Conservation (phyloP, 2,888 invertebrate genomes). For the Nasonovia ribisnigri region DNA sequence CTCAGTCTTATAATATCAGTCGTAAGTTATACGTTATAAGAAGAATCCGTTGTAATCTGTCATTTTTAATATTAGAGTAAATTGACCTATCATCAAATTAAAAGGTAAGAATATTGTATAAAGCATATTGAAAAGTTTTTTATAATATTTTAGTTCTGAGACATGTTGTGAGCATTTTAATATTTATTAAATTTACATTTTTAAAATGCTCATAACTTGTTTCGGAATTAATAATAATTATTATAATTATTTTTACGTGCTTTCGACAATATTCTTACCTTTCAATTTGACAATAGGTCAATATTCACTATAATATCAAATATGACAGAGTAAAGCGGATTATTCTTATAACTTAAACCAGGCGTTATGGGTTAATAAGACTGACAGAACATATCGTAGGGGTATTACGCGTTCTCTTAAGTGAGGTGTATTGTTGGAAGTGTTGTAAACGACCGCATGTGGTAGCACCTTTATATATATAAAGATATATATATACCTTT, state of each 20-base stretch:
- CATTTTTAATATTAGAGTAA: neutral
- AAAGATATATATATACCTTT: neutral
- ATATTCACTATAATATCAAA: no score
- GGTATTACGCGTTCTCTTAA: neutral
- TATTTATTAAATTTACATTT: neutral
- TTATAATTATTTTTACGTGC: no score
- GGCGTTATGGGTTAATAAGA: neutral
- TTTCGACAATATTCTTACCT: no score
- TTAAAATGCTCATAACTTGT: neutral
- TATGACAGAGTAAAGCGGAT: neutral
- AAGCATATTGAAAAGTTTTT: no score
- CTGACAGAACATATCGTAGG: neutral
- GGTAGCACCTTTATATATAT: neutral
- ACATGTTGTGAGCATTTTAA: neutral
- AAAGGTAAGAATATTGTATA: no score
- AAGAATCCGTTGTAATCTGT: no score
- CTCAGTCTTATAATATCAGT: neutral
- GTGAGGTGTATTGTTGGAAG: conserved; percentile 4
- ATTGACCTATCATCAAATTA: no score
- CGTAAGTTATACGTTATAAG: no score
- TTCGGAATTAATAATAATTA: no score
- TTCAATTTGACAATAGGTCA: no score
- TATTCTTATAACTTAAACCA: neutral
- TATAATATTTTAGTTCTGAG: no score
- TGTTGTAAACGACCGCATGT: neutral